These are phyloP conservation scores for Macrocentrus cingulum DNA, from an alignment of 1,140 invertebrate species.

Conservation along the genomic window DNA sequence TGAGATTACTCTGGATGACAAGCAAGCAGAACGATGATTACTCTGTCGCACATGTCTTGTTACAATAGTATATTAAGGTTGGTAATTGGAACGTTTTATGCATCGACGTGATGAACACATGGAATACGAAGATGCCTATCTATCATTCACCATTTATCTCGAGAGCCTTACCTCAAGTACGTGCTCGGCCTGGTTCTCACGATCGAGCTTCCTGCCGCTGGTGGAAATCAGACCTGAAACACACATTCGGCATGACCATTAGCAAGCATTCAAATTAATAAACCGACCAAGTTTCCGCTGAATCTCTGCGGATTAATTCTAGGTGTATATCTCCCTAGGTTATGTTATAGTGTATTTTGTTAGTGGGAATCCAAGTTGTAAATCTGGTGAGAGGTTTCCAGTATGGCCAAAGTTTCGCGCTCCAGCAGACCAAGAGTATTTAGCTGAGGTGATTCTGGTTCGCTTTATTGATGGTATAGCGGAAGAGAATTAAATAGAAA, in stretches of 20 bases:
- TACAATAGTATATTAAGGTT: constrained; percentile 24
- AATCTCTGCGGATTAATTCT: not conserved
- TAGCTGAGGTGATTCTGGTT: too few relatives aligned
- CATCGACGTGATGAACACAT: not conserved
- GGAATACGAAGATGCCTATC: not conserved
- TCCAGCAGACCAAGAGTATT: too few relatives aligned
- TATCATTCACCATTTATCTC: constrained; percentile 15
- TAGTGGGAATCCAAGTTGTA: too few relatives aligned
- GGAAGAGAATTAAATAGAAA: not conserved
- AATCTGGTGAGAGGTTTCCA: too few relatives aligned
- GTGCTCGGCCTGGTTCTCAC: constrained; percentile 81
- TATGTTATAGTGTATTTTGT: too few relatives aligned
- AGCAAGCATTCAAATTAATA: constrained; percentile 24
- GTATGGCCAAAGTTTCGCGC: too few relatives aligned
- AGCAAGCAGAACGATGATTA: too few relatives aligned
- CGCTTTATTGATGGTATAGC: not conserved
- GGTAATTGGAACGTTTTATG: not conserved
- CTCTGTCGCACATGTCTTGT: constrained; percentile 14
- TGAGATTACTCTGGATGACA: too few relatives aligned
- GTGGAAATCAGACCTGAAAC: constrained; percentile 78
- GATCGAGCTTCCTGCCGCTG: constrained; percentile 79
- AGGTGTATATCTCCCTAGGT: not conserved
- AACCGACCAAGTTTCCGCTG: constrained; percentile 7
- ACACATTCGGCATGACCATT: constrained; percentile 15
- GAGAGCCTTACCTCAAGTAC: constrained; percentile 74